A percentile compares a stretch with the other conserved stretches of the same genome.
These are phyloP conservation scores for Mnemiopsis leidyi DNA, from an alignment of 37 sponge, comb jelly and placozoan genomes.

Conservation along the genomic window DNA sequence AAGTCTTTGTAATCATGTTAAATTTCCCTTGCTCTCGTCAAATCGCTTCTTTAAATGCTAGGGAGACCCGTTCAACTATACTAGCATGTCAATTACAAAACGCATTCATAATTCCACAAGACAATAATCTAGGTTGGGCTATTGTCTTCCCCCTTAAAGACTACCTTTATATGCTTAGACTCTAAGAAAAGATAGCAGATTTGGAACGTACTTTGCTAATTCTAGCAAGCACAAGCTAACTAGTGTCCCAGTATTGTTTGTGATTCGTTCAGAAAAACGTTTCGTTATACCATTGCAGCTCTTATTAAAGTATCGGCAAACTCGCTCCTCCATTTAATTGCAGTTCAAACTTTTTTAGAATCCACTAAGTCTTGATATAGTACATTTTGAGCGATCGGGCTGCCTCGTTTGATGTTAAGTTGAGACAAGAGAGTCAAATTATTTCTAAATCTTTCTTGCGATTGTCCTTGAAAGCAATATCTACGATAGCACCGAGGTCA, in stretches of 20 bases:
- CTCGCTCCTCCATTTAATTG: no score
- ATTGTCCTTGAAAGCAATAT: no score
- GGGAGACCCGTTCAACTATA: not conserved
- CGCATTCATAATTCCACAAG: no score
- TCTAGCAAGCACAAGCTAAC: not conserved
- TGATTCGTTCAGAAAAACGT: not conserved
- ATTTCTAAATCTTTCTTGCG: no score
- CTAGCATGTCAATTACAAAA: not conserved
- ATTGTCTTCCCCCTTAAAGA: not conserved
- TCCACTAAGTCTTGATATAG: no score
- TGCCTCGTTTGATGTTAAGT: no score
- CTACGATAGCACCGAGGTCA: no score
- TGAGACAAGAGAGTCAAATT: no score
- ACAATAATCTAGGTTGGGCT: not conserved
- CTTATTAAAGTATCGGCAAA: no score
- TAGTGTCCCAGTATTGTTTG: not conserved
- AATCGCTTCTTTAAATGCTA: not conserved
- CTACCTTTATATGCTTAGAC: not conserved
- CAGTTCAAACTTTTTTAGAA: no score
- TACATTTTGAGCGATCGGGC: no score
- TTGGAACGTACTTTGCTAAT: not conserved
- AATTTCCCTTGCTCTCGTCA: not conserved
- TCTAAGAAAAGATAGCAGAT: not conserved
- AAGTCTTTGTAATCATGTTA: not conserved
- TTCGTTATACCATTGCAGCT: no score